A percentile compares a stretch with the other conserved stretches of the same genome.
These are phyloP conservation scores for Sceloporus undulatus DNA, from an alignment of 2,113 vertebrate species.

Conservation along the genomic window DNA sequence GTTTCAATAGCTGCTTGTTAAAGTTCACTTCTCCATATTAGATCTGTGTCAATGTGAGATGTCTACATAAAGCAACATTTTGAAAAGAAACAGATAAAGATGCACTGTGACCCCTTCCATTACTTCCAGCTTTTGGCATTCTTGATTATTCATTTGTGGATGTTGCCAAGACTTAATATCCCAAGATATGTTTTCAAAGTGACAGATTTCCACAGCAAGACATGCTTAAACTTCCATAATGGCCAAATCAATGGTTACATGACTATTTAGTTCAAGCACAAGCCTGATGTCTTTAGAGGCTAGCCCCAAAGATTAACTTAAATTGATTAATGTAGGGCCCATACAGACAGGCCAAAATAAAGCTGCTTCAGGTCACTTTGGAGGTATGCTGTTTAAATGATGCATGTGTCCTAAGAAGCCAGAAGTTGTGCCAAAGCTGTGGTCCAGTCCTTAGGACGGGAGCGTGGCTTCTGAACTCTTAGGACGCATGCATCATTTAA, in stretches of 20 bases:
- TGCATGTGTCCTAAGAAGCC: too few species aligned
- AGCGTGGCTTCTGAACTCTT: too few species aligned
- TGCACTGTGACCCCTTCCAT: neutral
- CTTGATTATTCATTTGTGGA: neutral
- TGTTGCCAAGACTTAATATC: constrained; percentile 1
- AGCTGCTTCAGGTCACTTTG: too few species aligned
- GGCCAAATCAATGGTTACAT: constrained; percentile 26
- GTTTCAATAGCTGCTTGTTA: neutral
- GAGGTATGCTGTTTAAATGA: too few species aligned
- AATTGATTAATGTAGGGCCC: too few species aligned
- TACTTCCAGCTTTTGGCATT: neutral
- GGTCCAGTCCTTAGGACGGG: too few species aligned
- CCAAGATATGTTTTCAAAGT: constrained; percentile 42
- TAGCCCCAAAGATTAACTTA: neutral
- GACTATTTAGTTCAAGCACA: constrained; percentile 36
- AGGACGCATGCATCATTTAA: too few species aligned
- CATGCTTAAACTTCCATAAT: neutral
- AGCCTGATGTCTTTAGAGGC: neutral
- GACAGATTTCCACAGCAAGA: neutral
- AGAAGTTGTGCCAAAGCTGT: too few species aligned
- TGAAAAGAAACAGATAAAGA: constrained; percentile 2
- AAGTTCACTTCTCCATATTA: neutral
- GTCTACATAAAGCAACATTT: neutral
- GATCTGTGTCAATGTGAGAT: constrained; percentile 42
- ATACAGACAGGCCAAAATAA: too few species aligned